Evolutionary conservation across 2,113 vertebrate species (phyloP), one percentile per base, ranked within the genome.

Genomic region (Aramus guarauna): DNA sequence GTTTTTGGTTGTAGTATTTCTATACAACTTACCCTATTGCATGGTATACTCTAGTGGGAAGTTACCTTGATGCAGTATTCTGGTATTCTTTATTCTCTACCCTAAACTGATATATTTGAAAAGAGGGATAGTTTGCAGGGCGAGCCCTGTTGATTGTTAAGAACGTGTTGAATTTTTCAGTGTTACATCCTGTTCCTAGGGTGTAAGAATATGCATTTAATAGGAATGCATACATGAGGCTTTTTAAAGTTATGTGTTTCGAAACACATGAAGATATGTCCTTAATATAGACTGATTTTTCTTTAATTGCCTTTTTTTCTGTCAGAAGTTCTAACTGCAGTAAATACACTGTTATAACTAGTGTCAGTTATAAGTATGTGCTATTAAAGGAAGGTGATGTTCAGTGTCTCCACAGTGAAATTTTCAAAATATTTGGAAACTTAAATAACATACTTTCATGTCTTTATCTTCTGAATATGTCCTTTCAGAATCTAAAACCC

Each of bases 401-500:
- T 97, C 62, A 32, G 63, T 74, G 48, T 96, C 56, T 96, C 74
- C 77, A 59, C 62, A 86, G 85, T 95, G 95, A 96, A 95, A 96
- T 90, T 96, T 43, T 96, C 80, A 95, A 97, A 97, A 90, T 95
- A 82, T 92, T 96, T 93, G 91, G 72, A 96, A 95, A 92, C 86
- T 80, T 88, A 74, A 87, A 76, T 96, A 95, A 87, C 78, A 64
- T 94, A 95, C 59, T 76, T 97, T 88, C 67, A 85, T 36, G 26
- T 95, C 92, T 97, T 97, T 92, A 85, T 95, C 80, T 67, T 96
- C 81, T 96, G 93, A 97, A 95, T 94, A 90, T 94, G 67, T 88
- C 88, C 91, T 97, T 92, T 90, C 77, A 89, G 52, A 95, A 88
- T 96, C 76, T 86, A 91, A 97, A 96, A 83, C 81, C 15, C 34